Evolutionary conservation across 1,140 invertebrate genomes (phyloP).

Genomic region (Dysdera silvatica): DNA sequence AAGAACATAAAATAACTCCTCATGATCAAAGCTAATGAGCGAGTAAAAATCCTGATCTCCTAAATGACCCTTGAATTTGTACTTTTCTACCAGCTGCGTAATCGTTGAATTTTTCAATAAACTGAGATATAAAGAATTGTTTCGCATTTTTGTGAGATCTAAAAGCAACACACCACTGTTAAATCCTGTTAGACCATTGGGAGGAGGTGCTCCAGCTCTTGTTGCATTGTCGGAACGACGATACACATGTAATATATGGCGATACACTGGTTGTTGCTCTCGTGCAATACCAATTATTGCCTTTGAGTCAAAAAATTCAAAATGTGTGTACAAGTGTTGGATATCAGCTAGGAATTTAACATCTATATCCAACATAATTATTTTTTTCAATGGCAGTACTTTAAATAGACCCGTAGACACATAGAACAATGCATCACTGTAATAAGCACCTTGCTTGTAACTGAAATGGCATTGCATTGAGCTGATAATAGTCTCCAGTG

Average conservation of each 20-base stretch:
- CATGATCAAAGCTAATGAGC: slow-evolving; percentile 61
- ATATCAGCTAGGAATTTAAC: slow-evolving; percentile 66
- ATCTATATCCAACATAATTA: slow-evolving; percentile 71
- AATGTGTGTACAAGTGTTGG: slow-evolving; percentile 57
- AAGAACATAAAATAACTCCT: slow-evolving; percentile 63
- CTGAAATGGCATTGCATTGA: slow-evolving; percentile 67
- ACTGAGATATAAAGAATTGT: slow-evolving; percentile 53
- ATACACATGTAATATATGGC: slow-evolving; percentile 65
- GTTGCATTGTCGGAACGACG: slow-evolving; percentile 52
- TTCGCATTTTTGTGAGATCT: slow-evolving; percentile 59
- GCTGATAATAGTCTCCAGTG: slow-evolving; percentile 57
- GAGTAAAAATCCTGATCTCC: slow-evolving; percentile 86
- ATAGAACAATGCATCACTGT: slow-evolving; percentile 73
- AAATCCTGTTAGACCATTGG: slow-evolving; percentile 50
- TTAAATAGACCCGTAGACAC: slow-evolving; percentile 65
- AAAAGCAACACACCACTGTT: slow-evolving; percentile 74
- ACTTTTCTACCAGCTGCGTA: slow-evolving; percentile 57
- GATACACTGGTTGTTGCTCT: slow-evolving; percentile 72
- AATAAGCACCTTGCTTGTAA: slow-evolving; percentile 67
- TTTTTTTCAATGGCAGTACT: slow-evolving; percentile 53
- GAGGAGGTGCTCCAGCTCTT: slow-evolving; percentile 51
- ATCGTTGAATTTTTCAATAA: slow-evolving; percentile 53
- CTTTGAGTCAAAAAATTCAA: slow-evolving; percentile 52
- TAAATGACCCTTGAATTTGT: slow-evolving; percentile 63
- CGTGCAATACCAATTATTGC: slow-evolving; percentile 66